Conservation (phyloP, 2,888 invertebrate genomes). For the Isotomurus palustris region DNA sequence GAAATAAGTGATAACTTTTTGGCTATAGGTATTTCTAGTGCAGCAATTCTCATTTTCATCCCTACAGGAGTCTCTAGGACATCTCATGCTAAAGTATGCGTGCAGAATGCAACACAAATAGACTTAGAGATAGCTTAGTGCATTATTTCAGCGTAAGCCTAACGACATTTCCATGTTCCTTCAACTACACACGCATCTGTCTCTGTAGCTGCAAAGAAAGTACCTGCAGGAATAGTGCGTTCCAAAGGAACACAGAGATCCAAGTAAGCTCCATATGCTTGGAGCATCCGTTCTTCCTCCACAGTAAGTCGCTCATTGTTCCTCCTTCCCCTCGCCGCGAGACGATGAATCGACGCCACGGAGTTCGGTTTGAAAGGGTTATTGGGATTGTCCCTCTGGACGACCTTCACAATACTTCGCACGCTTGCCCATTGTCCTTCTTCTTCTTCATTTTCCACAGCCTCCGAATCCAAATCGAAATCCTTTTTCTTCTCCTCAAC, state of each 20-base stretch:
- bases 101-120: no score
- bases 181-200: no score
- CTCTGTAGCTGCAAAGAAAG: no score
- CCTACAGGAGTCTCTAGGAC: no score
- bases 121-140: no score
- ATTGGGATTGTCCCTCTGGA: conserved; percentile 27
- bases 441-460: conserved; percentile 18
- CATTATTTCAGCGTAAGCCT: no score
- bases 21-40: no score
- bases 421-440: conserved; percentile 18
- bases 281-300: conserved; percentile 20
- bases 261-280: conserved; percentile 27
- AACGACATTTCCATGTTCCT: no score
- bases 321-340: conserved; percentile 3
- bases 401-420: conserved; percentile 12
- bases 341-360: conserved; percentile 5
- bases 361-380: conserved; percentile 31
- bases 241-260: conserved; percentile 30
- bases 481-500: no score
- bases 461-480: conserved; percentile 9
- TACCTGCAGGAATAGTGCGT: conserved; percentile 9
- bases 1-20: no score
- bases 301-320: background rate
- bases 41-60: no score
- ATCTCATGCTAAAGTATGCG: no score